Percentiles rank a stretch among this genome's conserved stretches.
These are phyloP conservation scores for Aphaenogaster floridana DNA, from an alignment of 1,140 invertebrate species.

Conservation along the genomic window DNA sequence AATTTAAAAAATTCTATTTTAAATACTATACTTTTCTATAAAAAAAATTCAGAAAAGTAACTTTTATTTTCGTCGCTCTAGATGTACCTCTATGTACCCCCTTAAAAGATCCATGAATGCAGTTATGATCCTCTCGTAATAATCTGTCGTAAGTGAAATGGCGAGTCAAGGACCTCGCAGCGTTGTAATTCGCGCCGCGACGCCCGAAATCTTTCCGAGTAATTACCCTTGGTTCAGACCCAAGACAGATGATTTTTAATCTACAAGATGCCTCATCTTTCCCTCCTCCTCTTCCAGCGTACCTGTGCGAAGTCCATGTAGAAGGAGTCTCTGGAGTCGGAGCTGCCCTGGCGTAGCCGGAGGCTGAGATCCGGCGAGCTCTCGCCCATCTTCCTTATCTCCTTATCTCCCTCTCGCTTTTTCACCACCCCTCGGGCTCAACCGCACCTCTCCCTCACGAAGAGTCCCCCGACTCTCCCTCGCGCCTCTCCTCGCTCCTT, in stretches of 20 bases:
- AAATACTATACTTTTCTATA: too few species aligned
- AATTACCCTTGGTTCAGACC: conserved; percentile 21
- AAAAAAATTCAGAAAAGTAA: too few species aligned
- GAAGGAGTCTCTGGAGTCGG: conserved; percentile 94
- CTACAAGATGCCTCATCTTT: conserved; percentile 10
- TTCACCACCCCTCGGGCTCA: conserved; percentile 35
- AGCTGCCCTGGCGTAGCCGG: conserved; percentile 93
- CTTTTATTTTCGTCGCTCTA: too few species aligned
- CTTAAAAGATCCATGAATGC: not conserved
- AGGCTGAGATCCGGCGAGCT: conserved; percentile 94
- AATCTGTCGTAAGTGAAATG: not conserved
- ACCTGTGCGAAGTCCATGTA: conserved; percentile 94
- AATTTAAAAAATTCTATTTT: too few species aligned
- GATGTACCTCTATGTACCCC: too few species aligned
- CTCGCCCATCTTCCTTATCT: conserved; percentile 89
- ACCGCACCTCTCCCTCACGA: conserved; percentile 12
- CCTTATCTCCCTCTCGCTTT: conserved; percentile 61
- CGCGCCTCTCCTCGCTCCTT: conserved; percentile 53
- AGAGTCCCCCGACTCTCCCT: conserved; percentile 30
- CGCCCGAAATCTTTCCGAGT: conserved; percentile 34
- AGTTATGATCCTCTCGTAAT: not conserved
- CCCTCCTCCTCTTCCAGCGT: conserved; percentile 2
- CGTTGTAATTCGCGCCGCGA: conserved; percentile 11
- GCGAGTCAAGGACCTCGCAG: not conserved
- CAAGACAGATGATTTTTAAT: conserved; percentile 60